A percentile compares a stretch with the other conserved stretches of the same genome.
Evolutionary conservation across 1,140 invertebrate genomes (phyloP).

Genomic region (Acromyrmex heyeri): DNA sequence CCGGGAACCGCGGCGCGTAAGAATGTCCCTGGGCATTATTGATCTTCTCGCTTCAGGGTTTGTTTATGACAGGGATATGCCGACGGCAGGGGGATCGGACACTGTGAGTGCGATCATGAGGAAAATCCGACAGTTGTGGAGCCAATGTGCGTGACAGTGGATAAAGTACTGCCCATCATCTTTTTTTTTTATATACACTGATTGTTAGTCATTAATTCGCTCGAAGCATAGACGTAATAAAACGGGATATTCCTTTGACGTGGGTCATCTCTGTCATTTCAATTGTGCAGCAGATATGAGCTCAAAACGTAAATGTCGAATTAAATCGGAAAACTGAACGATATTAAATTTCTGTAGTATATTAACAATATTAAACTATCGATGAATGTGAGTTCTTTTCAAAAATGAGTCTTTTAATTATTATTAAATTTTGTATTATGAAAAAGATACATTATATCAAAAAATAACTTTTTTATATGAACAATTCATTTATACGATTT

Average conservation of each 20-base stretch:
- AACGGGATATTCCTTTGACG: slow-evolving; percentile 31
- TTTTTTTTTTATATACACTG: slow-evolving; percentile 42
- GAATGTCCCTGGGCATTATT: slow-evolving; percentile 60
- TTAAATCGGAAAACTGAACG: not conserved
- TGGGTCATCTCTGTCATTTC: slow-evolving; percentile 3
- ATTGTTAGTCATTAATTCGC: slow-evolving; percentile 47
- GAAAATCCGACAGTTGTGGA: slow-evolving; percentile 63
- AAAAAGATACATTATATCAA: not conserved
- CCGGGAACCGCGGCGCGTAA: slow-evolving; percentile 40
- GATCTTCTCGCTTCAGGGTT: slow-evolving; percentile 61
- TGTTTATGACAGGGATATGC: slow-evolving; percentile 62
- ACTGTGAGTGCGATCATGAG: slow-evolving; percentile 55
- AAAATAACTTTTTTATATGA: not conserved
- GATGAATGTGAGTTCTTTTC: not conserved
- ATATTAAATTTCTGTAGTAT: not conserved
- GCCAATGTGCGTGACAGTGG: slow-evolving; percentile 58
- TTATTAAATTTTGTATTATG: not conserved
- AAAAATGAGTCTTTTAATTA: not conserved
- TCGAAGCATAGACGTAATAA: slow-evolving; percentile 24
- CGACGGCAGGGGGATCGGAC: slow-evolving; percentile 15
- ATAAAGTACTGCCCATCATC: slow-evolving; percentile 48
- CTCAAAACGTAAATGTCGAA: slow-evolving; percentile 14
- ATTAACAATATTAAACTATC: slow-evolving; percentile 6
- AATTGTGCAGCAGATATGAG: not conserved
- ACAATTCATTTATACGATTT: not conserved